Conservation (phyloP, 2,888 invertebrate species). For the Sesia apiformis region DNA sequence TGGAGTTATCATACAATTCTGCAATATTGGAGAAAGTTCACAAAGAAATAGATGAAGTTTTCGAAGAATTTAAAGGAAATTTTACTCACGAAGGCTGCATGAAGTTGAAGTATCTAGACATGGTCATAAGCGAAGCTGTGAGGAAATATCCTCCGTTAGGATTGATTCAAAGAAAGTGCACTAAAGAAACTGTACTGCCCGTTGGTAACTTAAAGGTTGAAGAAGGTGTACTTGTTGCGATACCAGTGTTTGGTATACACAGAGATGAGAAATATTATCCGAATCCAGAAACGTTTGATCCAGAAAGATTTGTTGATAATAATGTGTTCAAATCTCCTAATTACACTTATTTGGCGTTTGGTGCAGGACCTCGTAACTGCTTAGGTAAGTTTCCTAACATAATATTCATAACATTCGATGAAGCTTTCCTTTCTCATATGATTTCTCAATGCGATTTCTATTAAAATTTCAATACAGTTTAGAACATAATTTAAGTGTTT, state of each 20-base stretch:
- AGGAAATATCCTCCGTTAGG: constrained; percentile 45
- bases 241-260: constrained; percentile 39
- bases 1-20: constrained; percentile 44
- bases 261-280: constrained; percentile 44
- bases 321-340: constrained; percentile 26
- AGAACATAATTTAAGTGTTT: no score
- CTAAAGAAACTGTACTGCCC: constrained; percentile 31
- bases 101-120: constrained; percentile 47
- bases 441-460: no score
- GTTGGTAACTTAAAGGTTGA: constrained; percentile 27
- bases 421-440: no score
- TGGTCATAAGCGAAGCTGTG: constrained; percentile 42
- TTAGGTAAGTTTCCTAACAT: constrained; percentile 40
- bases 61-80: constrained; percentile 23
- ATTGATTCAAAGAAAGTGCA: constrained; percentile 31
- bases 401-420: background rate
- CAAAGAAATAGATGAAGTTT: constrained; percentile 43
- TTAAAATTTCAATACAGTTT: no score
- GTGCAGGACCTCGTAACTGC: constrained; percentile 65
- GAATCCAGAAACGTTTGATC: constrained; percentile 51
- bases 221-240: constrained; percentile 21
- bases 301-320: constrained; percentile 48
- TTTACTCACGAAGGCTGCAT: constrained; percentile 37
- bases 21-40: constrained; percentile 39
- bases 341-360: constrained; percentile 59